phyloP scores from a whole-genome alignment of 1,140 invertebrate species.

The Drosophila neocordata region DNA sequence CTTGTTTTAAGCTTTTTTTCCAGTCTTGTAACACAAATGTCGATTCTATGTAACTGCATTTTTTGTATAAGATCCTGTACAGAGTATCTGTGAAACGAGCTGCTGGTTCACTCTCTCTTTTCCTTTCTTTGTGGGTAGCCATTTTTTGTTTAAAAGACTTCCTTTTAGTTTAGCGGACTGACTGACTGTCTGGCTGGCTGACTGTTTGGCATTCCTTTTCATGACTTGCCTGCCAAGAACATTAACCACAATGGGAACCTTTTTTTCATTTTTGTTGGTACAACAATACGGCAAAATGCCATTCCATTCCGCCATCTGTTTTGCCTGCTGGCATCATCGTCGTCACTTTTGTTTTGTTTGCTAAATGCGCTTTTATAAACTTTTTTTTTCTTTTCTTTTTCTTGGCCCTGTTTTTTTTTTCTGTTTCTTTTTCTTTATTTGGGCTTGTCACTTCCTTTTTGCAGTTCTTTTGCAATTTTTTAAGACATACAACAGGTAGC shows the following conservation, averaged over 20 bases:
- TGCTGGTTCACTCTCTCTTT: neutral
- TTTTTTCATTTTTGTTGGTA: slow-evolving; percentile 37
- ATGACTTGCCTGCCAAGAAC: slow-evolving; percentile 38
- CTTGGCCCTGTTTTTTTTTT: slow-evolving; percentile 18
- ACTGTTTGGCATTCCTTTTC: slow-evolving; percentile 57
- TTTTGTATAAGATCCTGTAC: neutral
- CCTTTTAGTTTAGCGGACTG: slow-evolving; percentile 35
- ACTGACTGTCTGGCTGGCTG: neutral
- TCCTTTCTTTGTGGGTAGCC: slow-evolving; percentile 28
- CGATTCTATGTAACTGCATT: too few species aligned
- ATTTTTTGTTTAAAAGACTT: slow-evolving; percentile 53
- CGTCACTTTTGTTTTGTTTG: slow-evolving; percentile 72
- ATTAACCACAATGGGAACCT: slow-evolving; percentile 59
- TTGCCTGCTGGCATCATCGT: slow-evolving; percentile 38
- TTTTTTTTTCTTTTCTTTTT: slow-evolving; percentile 43
- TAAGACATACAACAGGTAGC: slow-evolving; percentile 61
- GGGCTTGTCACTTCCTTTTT: slow-evolving; percentile 66
- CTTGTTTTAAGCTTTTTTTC: too few species aligned
- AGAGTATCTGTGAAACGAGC: neutral
- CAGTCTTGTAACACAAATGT: too few species aligned
- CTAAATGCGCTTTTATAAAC: slow-evolving; percentile 75
- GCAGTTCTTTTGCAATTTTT: slow-evolving; percentile 27
- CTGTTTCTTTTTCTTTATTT: slow-evolving; percentile 29
- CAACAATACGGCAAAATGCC: slow-evolving; percentile 64
- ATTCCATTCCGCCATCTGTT: slow-evolving; percentile 73